A percentile compares a stretch with the other conserved stretches of the same genome.
phyloP scores from a whole-genome alignment of 1,140 invertebrate genomes.

The Listronotus oregonensis region DNA sequence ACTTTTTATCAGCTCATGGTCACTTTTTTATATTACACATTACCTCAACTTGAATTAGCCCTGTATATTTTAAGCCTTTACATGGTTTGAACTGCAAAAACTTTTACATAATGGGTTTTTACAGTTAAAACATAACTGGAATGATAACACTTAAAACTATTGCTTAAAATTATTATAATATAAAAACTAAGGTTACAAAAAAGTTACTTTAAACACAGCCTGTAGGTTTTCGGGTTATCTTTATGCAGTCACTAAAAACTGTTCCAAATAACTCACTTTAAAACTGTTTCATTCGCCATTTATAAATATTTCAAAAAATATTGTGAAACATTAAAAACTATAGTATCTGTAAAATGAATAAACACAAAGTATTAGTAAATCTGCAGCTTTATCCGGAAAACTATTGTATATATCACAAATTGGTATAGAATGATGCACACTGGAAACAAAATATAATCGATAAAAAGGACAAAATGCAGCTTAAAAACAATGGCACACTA shows the following conservation, averaged over 20 bases:
- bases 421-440: slow-evolving; percentile 28
- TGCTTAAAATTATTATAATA: slow-evolving; percentile 19
- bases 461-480: too few relatives aligned
- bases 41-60: background rate
- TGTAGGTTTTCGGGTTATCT: slow-evolving; percentile 41
- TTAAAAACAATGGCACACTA: too few relatives aligned
- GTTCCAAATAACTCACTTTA: slow-evolving; percentile 31
- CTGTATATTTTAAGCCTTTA: slow-evolving; percentile 7
- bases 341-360: slow-evolving; percentile 23
- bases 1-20: too few relatives aligned
- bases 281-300: slow-evolving; percentile 27
- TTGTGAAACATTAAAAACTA: slow-evolving; percentile 41
- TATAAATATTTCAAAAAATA: slow-evolving; percentile 40
- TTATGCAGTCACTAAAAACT: slow-evolving; percentile 31
- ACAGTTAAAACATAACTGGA: slow-evolving; percentile 38
- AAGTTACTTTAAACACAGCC: slow-evolving; percentile 49
- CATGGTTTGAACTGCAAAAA: slow-evolving; percentile 10
- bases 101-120: background rate
- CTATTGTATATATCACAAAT: slow-evolving; percentile 46
- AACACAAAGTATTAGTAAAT: slow-evolving; percentile 14
- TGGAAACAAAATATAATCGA: slow-evolving; percentile 13
- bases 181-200: slow-evolving; percentile 36
- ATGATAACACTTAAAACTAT: slow-evolving; percentile 46
- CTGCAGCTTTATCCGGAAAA: slow-evolving; percentile 24
- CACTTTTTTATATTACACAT: too few relatives aligned